phyloP scores from a whole-genome alignment of 2,888 invertebrate genomes.

The Cepaea hortensis region DNA sequence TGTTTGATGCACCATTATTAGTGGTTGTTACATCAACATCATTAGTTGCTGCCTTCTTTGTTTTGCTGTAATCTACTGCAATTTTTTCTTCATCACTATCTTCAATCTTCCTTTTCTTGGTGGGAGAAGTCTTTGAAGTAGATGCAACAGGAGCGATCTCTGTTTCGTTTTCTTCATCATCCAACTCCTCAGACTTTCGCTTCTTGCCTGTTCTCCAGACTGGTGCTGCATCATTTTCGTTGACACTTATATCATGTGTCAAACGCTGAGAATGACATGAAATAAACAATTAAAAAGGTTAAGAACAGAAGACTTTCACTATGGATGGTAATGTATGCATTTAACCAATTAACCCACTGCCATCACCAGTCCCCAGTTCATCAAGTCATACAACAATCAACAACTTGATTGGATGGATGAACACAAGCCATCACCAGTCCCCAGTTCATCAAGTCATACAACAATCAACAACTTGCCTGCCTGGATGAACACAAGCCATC shows the following conservation, averaged over 20 bases:
- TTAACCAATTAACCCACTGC: too few relatives aligned
- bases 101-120: constrained; percentile 17
- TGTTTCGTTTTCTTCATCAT: constrained; percentile 27
- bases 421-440: too few relatives aligned
- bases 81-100: constrained; percentile 36
- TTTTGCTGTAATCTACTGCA: constrained; percentile 38
- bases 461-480: too few relatives aligned
- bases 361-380: too few relatives aligned
- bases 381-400: too few relatives aligned
- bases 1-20: constrained; percentile 20
- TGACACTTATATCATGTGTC: constrained; percentile 49
- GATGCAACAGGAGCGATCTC: constrained; percentile 34
- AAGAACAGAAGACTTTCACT: too few relatives aligned
- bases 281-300: background rate
- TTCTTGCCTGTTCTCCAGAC: constrained; percentile 40
- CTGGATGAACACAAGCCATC: too few relatives aligned
- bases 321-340: too few relatives aligned
- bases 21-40: constrained; percentile 33
- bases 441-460: too few relatives aligned
- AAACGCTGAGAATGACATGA: constrained; percentile 36
- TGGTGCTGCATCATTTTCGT: constrained; percentile 38
- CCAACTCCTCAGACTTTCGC: constrained; percentile 37
- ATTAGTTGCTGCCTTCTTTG: constrained; percentile 40
- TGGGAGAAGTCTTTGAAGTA: background rate
- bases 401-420: too few relatives aligned